Base-by-base conservation (phyloP, 2,888 invertebrate species). In the Leptinotarsa haldemani region DNA sequence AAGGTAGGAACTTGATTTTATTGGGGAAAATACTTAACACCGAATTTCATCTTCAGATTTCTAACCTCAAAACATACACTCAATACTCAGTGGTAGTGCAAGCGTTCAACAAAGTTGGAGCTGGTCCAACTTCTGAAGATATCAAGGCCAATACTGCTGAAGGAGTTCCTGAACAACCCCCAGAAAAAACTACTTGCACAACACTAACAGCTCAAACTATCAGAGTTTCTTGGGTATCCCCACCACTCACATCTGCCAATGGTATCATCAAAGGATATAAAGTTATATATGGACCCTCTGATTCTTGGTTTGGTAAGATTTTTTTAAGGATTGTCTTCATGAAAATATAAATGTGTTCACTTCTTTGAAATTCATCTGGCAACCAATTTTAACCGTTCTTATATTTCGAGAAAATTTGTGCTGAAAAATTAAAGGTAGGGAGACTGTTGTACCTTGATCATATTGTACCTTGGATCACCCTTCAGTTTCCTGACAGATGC, bases 221-320 rank as follows among this genome's bases (percentile, higher is more conserved):
- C 83, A 92, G 97, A 73, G 96, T 98, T 3, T 94, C 95, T 25
- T 98, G 98, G 98, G 94, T 95, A 0, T 96, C 97, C 0, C 98
- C 98, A 0, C 96, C 97, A 53, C 90, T 97, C 2, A 94, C 94
- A 76, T 93, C 96, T 50, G 96, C 97, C 63, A 97, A 98, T 86
- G 98, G 98, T 79, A 94, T 97, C 56, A 96, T 98, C 84, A 97
- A 97, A 86, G 97, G 97, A 16, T 98, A 98, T 89, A 97, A 97
- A 88, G 96, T 97, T 74, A 92, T 97, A 74, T 97, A 96, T 84
- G 96, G 96, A 80, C 95, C 97, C 58, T 95, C 95, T 81, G 95
- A 96, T 78, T 93, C 94, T 78, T 97, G 97, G 97, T 96, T 95
- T 90, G 96, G 95, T 95, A 89, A 91, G 76, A 65, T 4, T 65